phyloP scores from a whole-genome alignment of 1,140 invertebrate species.

The Apocrypta bakeri region DNA sequence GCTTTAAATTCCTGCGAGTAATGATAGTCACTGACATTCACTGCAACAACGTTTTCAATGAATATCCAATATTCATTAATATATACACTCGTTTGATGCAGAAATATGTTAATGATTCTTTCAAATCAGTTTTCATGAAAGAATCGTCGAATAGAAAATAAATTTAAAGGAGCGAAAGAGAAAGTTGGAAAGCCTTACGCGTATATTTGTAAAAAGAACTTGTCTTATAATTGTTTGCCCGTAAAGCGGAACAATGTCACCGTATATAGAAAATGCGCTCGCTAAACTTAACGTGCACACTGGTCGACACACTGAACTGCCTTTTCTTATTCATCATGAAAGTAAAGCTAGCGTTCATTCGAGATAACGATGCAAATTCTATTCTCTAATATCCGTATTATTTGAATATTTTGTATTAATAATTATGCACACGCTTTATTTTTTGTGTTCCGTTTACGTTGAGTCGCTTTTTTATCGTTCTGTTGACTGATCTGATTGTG shows the following conservation, averaged over 20 bases:
- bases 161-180: background rate
- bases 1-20: background rate
- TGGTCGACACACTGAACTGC: slow-evolving; percentile 13
- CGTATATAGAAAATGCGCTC: slow-evolving; percentile 42
- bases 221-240: slow-evolving; percentile 43
- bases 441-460: background rate
- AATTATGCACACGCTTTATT: background rate
- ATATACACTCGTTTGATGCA: background rate
- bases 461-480: slow-evolving; percentile 6
- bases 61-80: background rate
- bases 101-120: background rate
- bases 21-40: background rate
- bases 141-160: background rate
- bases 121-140: background rate
- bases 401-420: background rate
- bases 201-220: slow-evolving; percentile 1
- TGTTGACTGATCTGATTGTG: background rate
- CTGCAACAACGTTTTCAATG: background rate
- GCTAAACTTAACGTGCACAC: slow-evolving; percentile 44
- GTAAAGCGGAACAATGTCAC: slow-evolving; percentile 34
- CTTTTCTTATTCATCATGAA: slow-evolving; percentile 23
- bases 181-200: background rate
- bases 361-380: background rate
- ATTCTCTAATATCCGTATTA: background rate
- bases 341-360: slow-evolving; percentile 18